Evolutionary conservation across 37 sponge, comb jelly and placozoan genomes (phyloP), one percentile per base, ranked within the genome.

Genomic region (Crambe crambe): DNA sequence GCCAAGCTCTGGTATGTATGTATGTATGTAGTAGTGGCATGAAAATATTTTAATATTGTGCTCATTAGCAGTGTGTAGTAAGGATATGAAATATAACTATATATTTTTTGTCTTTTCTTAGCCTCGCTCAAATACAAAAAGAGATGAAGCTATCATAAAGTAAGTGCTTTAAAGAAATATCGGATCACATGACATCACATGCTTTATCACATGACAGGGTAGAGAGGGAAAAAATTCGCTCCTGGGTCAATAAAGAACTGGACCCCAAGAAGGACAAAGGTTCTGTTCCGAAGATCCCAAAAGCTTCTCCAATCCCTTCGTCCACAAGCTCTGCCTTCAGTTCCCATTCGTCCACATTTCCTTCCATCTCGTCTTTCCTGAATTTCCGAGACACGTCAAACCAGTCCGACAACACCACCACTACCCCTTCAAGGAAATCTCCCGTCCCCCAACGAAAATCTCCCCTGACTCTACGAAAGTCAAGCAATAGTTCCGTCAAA

Each of bases 171-270:
- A 22, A n/a, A 26, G 4, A 60, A 5, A 26, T 23, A 60, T 60
- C 61, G 23, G n/a, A 25, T 60, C 25, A 21, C 61, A 60, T 60
- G 27, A 60, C 61, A 25, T 60, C 61, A 60, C 27, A 20, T 60
- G 61, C 31, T 12, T 65, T 3, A 31, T 65, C 66, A 65, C 30
- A 34, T 65, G 66, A 65, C 56, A 82, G 83, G 27, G 1, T 66
- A 67, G 75, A 82, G 74, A 82, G 83, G 56, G 74, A 82, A 51
- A 25, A 43, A 25, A 82, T 82, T 37, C 74, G 83, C 26, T 73
- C 83, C 8, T 82, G 83, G 83, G 83, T 74, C 21, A 47, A 62
- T 65, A 82, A 64, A 64, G 75, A 82, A 56, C 27, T 73, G 0
- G 74, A 74, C 3, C 58, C 51, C 6, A 78, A 42, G 34, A 65